Evolutionary conservation across 1,140 invertebrate species (phyloP).

Genomic region (Leptestheria dahalacensis): DNA sequence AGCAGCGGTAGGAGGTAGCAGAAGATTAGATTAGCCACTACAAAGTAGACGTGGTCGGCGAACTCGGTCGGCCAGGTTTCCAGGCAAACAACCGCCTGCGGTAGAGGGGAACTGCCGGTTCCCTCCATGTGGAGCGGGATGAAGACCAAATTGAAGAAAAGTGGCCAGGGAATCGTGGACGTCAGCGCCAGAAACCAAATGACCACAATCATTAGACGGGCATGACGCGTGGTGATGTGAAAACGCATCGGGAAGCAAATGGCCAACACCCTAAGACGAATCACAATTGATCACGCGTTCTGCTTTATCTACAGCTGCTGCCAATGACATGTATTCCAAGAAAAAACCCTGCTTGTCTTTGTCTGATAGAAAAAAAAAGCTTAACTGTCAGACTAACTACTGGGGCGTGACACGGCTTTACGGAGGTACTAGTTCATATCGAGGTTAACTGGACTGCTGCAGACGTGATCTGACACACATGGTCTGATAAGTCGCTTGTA

Average conservation of each 20-base stretch:
- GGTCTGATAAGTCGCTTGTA: no score
- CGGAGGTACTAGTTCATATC: no score
- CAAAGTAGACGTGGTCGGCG: constrained; percentile 67
- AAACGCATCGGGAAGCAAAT: constrained; percentile 87
- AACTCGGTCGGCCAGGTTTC: constrained; percentile 69
- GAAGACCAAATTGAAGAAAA: constrained; percentile 66
- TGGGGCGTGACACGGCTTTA: no score
- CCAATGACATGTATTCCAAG: no score
- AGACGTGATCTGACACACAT: no score
- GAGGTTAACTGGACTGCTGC: no score
- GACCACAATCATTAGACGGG: constrained; percentile 68
- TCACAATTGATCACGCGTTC: neutral
- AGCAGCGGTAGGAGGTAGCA: constrained; percentile 87
- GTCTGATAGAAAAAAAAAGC: no score
- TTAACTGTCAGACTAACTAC: no score
- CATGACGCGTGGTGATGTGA: constrained; percentile 72
- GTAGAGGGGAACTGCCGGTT: constrained; percentile 33
- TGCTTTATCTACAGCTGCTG: no score
- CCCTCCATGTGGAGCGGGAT: neutral
- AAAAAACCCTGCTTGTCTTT: no score
- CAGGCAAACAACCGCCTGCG: constrained; percentile 43
- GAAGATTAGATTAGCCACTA: constrained; percentile 71
- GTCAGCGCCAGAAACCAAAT: constrained; percentile 78
- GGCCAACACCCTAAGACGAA: constrained; percentile 64
- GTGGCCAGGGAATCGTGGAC: constrained; percentile 72